A percentile compares a stretch with the other conserved stretches of the same genome.
phyloP scores from a whole-genome alignment of 2,797 vertebrate species.

The Yasuhikotakia modesta region DNA sequence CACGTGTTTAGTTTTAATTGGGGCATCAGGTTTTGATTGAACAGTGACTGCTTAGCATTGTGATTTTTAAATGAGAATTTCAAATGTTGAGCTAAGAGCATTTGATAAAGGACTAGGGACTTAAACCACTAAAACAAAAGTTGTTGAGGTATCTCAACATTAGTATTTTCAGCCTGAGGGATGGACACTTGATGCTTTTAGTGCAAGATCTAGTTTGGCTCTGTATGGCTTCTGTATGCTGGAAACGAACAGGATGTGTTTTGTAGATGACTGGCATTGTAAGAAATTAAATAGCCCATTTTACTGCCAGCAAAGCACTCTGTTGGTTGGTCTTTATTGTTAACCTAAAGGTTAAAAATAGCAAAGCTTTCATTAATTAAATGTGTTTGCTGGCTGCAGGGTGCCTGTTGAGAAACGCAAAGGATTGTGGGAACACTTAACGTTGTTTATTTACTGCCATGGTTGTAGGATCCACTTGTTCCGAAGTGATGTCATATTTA shows the following conservation, averaged over 20 bases:
- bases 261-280: constrained; percentile 15
- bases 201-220: constrained; percentile 8
- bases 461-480: neutral
- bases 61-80: constrained; percentile 10
- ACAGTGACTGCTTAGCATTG: neutral
- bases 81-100: constrained; percentile 3
- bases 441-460: constrained; percentile 6
- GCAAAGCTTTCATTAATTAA: constrained; percentile 26
- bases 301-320: constrained; percentile 37
- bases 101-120: neutral
- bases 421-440: constrained; percentile 18
- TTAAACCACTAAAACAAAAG: neutral
- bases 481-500: neutral
- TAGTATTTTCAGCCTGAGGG: neutral
- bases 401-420: constrained; percentile 25
- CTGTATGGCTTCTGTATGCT: neutral
- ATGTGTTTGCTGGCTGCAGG: constrained; percentile 32
- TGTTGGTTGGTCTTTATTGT: neutral
- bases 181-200: neutral
- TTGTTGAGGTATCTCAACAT: neutral
- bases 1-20: neutral
- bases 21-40: neutral
- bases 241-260: neutral
- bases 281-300: constrained; percentile 11
- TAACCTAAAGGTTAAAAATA: constrained; percentile 8